These are phyloP conservation scores for Campylomormyrus tamandua DNA, from an alignment of 2,113 vertebrate genomes.

Conservation along the genomic window DNA sequence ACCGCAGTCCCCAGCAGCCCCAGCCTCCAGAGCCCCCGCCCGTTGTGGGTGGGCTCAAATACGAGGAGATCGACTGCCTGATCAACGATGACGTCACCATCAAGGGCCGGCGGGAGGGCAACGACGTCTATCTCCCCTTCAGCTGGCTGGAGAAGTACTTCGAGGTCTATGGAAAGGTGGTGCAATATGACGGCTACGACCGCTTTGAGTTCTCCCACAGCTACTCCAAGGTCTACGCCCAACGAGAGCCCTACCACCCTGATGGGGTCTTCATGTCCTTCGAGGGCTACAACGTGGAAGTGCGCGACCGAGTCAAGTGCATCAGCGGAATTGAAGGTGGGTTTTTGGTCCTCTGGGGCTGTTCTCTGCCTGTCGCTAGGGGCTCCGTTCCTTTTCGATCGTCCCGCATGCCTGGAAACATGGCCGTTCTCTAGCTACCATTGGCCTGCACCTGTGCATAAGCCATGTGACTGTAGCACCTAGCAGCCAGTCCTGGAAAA, in stretches of 20 bases:
- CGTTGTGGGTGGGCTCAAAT: constrained; percentile 63
- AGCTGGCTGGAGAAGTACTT: constrained; percentile 94
- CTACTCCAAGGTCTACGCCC: constrained; percentile 91
- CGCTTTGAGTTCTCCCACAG: constrained; percentile 97
- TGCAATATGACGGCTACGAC: constrained; percentile 82
- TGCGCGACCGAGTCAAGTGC: constrained; percentile 92
- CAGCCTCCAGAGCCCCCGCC: constrained; percentile 78
- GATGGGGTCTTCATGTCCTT: constrained; percentile 98
- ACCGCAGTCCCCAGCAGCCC: constrained; percentile 61
- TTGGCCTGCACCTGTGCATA: background rate
- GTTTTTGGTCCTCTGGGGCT: constrained; percentile 23
- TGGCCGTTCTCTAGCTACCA: background rate
- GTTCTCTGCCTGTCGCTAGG: background rate
- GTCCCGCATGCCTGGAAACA: background rate
- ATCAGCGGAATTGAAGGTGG: constrained; percentile 94
- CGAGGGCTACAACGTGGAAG: constrained; percentile 96
- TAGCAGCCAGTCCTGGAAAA: constrained; percentile 3
- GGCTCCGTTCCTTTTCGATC: background rate
- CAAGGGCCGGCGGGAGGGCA: constrained; percentile 78
- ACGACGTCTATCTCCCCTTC: constrained; percentile 88
- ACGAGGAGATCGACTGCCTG: constrained; percentile 93
- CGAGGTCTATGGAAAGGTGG: constrained; percentile 87
- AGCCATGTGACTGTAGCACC: constrained; percentile 10
- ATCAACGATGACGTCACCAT: constrained; percentile 89
- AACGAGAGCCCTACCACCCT: constrained; percentile 85